Conservation (phyloP, 2,888 invertebrate genomes). For the Papilio demoleus region DNA sequence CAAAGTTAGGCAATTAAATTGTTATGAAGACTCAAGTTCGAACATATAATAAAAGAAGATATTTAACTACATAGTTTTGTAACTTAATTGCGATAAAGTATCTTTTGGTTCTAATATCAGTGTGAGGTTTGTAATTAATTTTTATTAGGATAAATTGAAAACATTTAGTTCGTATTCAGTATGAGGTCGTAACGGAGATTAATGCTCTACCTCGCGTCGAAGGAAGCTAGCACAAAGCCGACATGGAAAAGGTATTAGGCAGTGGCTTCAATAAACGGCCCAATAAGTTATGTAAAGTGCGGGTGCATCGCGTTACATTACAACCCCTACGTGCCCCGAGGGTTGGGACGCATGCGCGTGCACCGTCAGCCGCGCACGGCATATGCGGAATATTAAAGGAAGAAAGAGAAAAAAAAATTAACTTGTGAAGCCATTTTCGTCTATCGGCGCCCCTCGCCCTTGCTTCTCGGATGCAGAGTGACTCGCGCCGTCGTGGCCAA, state of each 20-base stretch:
- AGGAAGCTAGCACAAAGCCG: constrained; percentile 76
- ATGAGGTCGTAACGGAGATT: constrained; percentile 65
- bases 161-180: constrained; percentile 45
- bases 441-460: constrained; percentile 78
- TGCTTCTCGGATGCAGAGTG: constrained; percentile 69
- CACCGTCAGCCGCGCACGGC: constrained; percentile 75
- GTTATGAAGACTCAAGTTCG: constrained; percentile 23
- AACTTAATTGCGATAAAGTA: constrained; percentile 10
- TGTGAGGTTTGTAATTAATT: constrained; percentile 19
- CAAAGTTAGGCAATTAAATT: constrained; percentile 22
- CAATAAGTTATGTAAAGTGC: constrained; percentile 82
- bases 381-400: constrained; percentile 84
- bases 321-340: constrained; percentile 71
- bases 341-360: constrained; percentile 80
- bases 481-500: constrained; percentile 64
- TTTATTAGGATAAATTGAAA: constrained; percentile 44
- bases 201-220: constrained; percentile 65
- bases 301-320: constrained; percentile 81
- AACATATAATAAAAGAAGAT: constrained; percentile 11
- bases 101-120: not conserved
- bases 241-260: constrained; percentile 80
- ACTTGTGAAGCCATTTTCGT: constrained; percentile 84
- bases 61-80: constrained; percentile 7
- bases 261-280: constrained; percentile 80
- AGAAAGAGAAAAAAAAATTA: constrained; percentile 84